These are phyloP conservation scores for Nematostella vectensis DNA, from an alignment of 92 coral and sea anemone species.

Conservation along the genomic window DNA sequence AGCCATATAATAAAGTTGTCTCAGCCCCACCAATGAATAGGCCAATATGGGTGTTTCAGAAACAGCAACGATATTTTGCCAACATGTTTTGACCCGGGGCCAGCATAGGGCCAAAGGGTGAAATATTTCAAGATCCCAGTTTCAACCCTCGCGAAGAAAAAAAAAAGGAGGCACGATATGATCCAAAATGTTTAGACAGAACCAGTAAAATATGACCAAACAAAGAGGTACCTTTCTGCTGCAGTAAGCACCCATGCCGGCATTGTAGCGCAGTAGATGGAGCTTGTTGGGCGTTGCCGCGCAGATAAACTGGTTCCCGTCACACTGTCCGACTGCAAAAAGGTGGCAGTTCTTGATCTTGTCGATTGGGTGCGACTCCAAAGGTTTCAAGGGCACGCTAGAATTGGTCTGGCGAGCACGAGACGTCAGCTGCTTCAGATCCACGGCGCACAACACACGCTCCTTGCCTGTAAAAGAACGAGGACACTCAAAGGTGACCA, in stretches of 20 bases:
- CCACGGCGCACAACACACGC: slow-evolving; percentile 71
- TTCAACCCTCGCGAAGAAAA: too few species aligned
- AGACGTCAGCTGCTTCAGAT: slow-evolving; percentile 70
- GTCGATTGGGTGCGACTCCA: slow-evolving; percentile 62
- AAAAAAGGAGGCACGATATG: too few species aligned
- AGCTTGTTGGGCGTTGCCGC: slow-evolving; percentile 91
- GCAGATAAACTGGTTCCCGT: slow-evolving; percentile 61
- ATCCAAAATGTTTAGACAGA: too few species aligned
- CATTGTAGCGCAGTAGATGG: slow-evolving; percentile 71
- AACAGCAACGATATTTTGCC: too few species aligned
- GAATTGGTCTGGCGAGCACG: slow-evolving; percentile 78
- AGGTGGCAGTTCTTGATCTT: slow-evolving; percentile 89
- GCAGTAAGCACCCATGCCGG: slow-evolving; percentile 82
- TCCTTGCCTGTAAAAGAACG: slow-evolving; percentile 53
- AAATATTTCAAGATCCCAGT: too few species aligned
- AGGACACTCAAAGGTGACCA: neutral
- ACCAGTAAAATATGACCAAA: too few species aligned
- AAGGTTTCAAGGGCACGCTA: slow-evolving; percentile 63
- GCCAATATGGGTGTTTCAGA: too few species aligned
- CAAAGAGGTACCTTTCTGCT: slow-evolving; percentile 81
- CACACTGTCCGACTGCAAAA: slow-evolving; percentile 87
- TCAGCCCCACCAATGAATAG: too few species aligned
- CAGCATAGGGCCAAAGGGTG: too few species aligned
- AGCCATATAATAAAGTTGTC: too few species aligned
- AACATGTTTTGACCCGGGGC: too few species aligned